Evolutionary conservation across 2,797 vertebrate genomes (phyloP).

Genomic region (Sebastolobus altivelis): DNA sequence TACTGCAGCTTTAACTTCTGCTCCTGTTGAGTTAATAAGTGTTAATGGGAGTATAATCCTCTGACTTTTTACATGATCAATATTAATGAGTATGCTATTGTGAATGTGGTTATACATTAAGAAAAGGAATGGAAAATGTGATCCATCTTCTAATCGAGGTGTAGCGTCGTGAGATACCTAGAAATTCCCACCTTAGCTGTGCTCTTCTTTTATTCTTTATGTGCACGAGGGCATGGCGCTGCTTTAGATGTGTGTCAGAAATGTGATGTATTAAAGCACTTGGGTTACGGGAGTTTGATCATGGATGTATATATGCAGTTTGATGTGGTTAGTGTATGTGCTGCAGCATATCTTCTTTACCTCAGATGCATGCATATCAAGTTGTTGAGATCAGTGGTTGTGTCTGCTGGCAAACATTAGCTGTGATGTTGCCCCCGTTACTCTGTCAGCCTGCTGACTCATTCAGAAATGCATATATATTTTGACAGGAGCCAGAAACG

Average conservation of each 20-base stretch:
- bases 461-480: conserved; percentile 29
- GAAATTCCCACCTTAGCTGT: not conserved
- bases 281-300: conserved; percentile 44
- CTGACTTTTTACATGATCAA: not conserved
- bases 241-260: conserved; percentile 24
- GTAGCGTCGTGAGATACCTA: not conserved
- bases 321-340: conserved; percentile 45
- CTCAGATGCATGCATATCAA: conserved; percentile 21
- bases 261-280: conserved; percentile 26
- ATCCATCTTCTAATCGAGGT: not conserved
- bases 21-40: not conserved
- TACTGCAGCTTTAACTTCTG: not conserved
- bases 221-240: not conserved
- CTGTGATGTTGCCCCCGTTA: conserved; percentile 16
- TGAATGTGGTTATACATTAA: not conserved
- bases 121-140: not conserved
- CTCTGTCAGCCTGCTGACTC: conserved; percentile 22
- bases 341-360: conserved; percentile 17
- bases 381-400: conserved; percentile 13
- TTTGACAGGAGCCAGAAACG: conserved; percentile 37
- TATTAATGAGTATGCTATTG: not conserved
- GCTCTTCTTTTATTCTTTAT: conserved; percentile 15
- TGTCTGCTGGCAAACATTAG: conserved; percentile 22
- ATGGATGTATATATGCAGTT: conserved; percentile 59
- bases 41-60: not conserved